Conservation (phyloP, 2,797 vertebrate genomes). For the Ctenosaura bakeri region DNA sequence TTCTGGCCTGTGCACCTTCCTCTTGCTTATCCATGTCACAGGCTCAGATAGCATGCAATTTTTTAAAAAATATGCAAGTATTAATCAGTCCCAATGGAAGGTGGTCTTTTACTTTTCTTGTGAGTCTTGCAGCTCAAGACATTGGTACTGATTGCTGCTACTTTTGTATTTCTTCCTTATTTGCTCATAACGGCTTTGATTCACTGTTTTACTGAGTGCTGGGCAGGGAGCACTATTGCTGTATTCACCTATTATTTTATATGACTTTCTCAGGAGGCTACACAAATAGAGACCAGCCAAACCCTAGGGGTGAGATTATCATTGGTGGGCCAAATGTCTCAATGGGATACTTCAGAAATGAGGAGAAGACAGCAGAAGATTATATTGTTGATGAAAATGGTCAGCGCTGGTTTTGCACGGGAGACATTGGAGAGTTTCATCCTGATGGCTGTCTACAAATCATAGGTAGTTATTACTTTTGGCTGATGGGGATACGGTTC, state of each 20-base stretch:
- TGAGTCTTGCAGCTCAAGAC: not conserved
- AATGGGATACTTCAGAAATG: conserved; percentile 92
- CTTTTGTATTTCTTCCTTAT: not conserved
- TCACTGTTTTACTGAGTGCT: conserved; percentile 15
- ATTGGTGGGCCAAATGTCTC: conserved; percentile 97
- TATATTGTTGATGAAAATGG: conserved; percentile 89
- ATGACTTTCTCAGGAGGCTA: conserved; percentile 87
- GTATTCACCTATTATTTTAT: conserved; percentile 49
- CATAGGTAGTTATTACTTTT: conserved; percentile 85
- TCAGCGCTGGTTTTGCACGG: conserved; percentile 97
- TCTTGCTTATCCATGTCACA: not conserved
- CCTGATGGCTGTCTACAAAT: conserved; percentile 96
- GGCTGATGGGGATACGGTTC: conserved; percentile 2
- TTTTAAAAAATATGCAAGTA: not conserved
- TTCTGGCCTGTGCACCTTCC: too few relatives aligned
- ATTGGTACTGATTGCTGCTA: not conserved
- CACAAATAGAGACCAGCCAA: conserved; percentile 90
- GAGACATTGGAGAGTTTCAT: conserved; percentile 95
- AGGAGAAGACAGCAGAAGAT: conserved; percentile 86
- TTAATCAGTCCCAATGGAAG: not conserved
- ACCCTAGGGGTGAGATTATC: conserved; percentile 94
- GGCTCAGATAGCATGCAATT: not conserved
- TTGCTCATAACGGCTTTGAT: conserved; percentile 1
- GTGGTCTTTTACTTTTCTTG: not conserved
- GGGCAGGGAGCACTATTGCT: not conserved